Conservation (phyloP, 2,888 invertebrate genomes). For the Petrophora chlorosata region DNA sequence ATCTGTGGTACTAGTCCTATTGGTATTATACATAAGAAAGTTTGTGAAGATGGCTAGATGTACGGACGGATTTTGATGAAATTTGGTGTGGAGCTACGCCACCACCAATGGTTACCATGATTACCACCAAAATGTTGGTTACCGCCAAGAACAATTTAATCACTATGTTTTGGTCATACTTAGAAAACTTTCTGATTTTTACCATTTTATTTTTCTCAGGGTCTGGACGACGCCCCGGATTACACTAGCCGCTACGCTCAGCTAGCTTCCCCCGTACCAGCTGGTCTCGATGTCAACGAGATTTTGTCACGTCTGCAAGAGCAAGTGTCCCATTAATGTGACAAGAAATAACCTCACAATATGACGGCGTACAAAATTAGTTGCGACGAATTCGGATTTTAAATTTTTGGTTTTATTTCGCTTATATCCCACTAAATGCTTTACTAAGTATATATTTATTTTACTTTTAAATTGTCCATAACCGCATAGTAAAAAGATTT, state of each 20-base stretch:
- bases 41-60: no score
- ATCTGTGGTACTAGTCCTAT: no score
- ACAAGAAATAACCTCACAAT: neutral
- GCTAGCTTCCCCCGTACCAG: slow-evolving; percentile 60
- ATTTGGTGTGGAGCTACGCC: no score
- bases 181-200: neutral
- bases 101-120: no score
- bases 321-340: neutral
- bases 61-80: no score
- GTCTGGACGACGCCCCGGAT: slow-evolving; percentile 39
- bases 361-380: neutral
- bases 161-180: neutral
- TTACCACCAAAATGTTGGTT: no score
- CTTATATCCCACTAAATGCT: slow-evolving; percentile 44
- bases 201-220: slow-evolving; percentile 36
- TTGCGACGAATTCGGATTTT: neutral
- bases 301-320: slow-evolving; percentile 46
- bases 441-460: neutral
- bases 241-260: slow-evolving; percentile 63
- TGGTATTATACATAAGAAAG: no score
- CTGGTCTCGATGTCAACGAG: slow-evolving; percentile 51
- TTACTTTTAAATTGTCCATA: no score
- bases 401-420: slow-evolving; percentile 10
- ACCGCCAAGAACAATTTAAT: neutral
- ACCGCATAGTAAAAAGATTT: no score